Percentiles rank a stretch among this genome's conserved stretches.
phyloP scores from a whole-genome alignment of 2,888 invertebrate species.

The Trachelus tabidus region DNA sequence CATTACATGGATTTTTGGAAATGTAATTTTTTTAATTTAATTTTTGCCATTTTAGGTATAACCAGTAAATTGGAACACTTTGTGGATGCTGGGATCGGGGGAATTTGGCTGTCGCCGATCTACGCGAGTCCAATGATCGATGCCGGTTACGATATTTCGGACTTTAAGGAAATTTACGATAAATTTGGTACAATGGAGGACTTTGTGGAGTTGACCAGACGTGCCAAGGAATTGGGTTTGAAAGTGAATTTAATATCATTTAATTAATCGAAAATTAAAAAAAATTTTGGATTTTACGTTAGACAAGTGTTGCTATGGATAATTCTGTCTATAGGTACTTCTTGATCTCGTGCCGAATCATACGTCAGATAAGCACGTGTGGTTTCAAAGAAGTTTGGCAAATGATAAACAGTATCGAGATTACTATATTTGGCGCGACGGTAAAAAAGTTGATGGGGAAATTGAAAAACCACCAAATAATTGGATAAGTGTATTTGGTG shows the following conservation, averaged over 20 bases:
- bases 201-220: conserved; percentile 71
- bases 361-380: conserved; percentile 68
- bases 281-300: not conserved
- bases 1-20: no score
- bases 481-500: conserved; percentile 69
- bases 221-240: conserved; percentile 71
- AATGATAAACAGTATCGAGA: conserved; percentile 60
- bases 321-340: conserved; percentile 68
- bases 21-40: not conserved
- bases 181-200: conserved; percentile 81
- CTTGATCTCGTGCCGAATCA: conserved; percentile 76
- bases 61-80: conserved; percentile 73
- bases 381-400: conserved; percentile 67
- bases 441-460: conserved; percentile 32
- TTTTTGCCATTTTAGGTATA: conserved; percentile 65
- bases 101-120: conserved; percentile 88
- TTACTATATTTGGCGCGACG: conserved; percentile 69
- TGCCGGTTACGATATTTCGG: conserved; percentile 88
- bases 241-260: conserved; percentile 50
- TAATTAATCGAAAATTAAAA: not conserved
- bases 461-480: conserved; percentile 61
- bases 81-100: conserved; percentile 76
- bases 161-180: conserved; percentile 79
- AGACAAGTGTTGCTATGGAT: not conserved
- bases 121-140: conserved; percentile 86